These are phyloP conservation scores for Fundulus diaphanus DNA, from an alignment of 2,797 vertebrate species.

Conservation along the genomic window DNA sequence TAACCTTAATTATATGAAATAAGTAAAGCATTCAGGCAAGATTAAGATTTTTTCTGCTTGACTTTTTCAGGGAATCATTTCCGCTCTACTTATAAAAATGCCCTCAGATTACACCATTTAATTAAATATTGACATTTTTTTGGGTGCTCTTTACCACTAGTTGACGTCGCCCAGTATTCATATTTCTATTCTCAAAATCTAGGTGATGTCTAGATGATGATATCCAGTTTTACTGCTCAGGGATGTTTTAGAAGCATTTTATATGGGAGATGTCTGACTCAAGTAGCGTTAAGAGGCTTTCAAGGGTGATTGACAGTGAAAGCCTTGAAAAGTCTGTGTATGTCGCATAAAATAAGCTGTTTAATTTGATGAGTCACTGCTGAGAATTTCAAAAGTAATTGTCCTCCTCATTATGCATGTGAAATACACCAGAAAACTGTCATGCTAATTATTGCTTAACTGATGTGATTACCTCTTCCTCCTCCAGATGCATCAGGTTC, in stretches of 20 bases:
- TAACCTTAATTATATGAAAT: not conserved
- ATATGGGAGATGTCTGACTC: conserved; percentile 8
- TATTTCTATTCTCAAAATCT: not conserved
- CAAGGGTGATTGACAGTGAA: conserved; percentile 42
- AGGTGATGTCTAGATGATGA: not conserved
- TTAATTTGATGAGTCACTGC: conserved; percentile 57
- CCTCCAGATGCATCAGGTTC: not conserved
- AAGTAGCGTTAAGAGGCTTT: conserved; percentile 48
- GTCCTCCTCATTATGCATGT: conserved; percentile 44
- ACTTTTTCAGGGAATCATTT: not conserved
- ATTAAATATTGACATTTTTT: not conserved
- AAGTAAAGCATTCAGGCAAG: not conserved
- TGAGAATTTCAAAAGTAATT: conserved; percentile 56
- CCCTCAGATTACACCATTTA: not conserved
- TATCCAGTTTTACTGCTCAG: not conserved
- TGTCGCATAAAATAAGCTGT: conserved; percentile 50
- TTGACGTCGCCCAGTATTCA: not conserved
- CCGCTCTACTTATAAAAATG: not conserved
- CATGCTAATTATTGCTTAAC: conserved; percentile 47
- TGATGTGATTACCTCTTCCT: conserved; percentile 42
- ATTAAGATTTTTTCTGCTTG: not conserved
- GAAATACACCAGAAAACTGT: conserved; percentile 39
- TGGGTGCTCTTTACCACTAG: no score
- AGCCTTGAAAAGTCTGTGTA: conserved; percentile 51
- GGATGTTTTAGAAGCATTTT: not conserved